Conservation (phyloP, 2,797 vertebrate genomes). For the Danionella dracula region DNA sequence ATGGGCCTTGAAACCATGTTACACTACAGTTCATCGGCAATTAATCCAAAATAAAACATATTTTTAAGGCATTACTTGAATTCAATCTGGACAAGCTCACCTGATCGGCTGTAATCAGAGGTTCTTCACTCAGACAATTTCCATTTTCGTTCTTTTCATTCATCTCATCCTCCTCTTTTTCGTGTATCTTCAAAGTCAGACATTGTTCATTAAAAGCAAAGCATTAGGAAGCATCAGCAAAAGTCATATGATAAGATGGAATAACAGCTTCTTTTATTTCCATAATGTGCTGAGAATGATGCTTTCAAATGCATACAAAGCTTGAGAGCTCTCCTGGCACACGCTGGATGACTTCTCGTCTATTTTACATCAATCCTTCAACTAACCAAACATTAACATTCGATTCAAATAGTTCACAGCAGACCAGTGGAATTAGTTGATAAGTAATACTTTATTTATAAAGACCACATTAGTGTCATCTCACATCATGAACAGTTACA, state of each 20-base stretch:
- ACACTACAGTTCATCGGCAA: too few relatives aligned
- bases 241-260: neutral
- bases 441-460: too few relatives aligned
- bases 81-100: too few relatives aligned
- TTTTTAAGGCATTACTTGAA: neutral
- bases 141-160: slow-evolving; percentile 88
- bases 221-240: neutral
- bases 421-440: neutral
- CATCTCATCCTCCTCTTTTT: slow-evolving; percentile 90
- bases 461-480: neutral
- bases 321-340: neutral
- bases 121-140: slow-evolving; percentile 82
- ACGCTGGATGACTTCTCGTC: neutral
- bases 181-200: slow-evolving; percentile 71
- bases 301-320: neutral
- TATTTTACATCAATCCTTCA: neutral
- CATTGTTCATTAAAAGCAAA: slow-evolving; percentile 1
- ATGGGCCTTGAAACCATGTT: too few relatives aligned
- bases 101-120: slow-evolving; percentile 89
- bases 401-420: neutral
- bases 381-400: neutral
- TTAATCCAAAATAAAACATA: too few relatives aligned
- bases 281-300: slow-evolving; percentile 16
- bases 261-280: slow-evolving; percentile 12
- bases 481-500: neutral